Conservation (phyloP, 2,888 invertebrate species). For the Archaeoteleia sp. region DNA sequence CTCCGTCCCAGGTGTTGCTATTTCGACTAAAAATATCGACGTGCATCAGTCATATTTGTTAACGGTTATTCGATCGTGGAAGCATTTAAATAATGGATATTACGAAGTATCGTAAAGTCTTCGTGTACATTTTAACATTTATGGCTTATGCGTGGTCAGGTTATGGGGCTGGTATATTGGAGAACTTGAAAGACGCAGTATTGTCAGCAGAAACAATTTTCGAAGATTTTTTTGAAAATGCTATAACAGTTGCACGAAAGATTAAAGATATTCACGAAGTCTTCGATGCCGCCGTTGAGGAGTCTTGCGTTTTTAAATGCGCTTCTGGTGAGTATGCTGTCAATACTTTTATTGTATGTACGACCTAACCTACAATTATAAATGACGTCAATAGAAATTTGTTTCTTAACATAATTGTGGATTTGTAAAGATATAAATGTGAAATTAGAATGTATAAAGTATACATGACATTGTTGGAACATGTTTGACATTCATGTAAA, state of each 20-base stretch:
- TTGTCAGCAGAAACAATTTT: conserved; percentile 87
- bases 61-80: neutral
- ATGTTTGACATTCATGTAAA: too few species aligned
- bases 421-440: too few species aligned
- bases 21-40: conserved; percentile 46
- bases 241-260: conserved; percentile 83
- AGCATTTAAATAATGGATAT: conserved; percentile 79
- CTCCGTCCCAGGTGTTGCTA: conserved; percentile 32
- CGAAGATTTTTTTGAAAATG: conserved; percentile 85
- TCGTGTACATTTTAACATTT: conserved; percentile 85
- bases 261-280: conserved; percentile 87
- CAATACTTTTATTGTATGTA: too few species aligned
- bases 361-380: neutral
- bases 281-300: conserved; percentile 89
- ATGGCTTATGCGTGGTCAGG: conserved; percentile 87
- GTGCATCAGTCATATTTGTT: neutral
- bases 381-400: too few species aligned
- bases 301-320: conserved; percentile 86
- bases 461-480: too few species aligned
- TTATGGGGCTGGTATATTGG: conserved; percentile 84
- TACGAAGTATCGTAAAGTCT: conserved; percentile 82
- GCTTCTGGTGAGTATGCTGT: conserved; percentile 82
- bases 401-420: too few species aligned
- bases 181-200: conserved; percentile 86
- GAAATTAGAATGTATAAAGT: too few species aligned